Conservation (phyloP, 2,888 invertebrate species). For the Boloria selene region DNA sequence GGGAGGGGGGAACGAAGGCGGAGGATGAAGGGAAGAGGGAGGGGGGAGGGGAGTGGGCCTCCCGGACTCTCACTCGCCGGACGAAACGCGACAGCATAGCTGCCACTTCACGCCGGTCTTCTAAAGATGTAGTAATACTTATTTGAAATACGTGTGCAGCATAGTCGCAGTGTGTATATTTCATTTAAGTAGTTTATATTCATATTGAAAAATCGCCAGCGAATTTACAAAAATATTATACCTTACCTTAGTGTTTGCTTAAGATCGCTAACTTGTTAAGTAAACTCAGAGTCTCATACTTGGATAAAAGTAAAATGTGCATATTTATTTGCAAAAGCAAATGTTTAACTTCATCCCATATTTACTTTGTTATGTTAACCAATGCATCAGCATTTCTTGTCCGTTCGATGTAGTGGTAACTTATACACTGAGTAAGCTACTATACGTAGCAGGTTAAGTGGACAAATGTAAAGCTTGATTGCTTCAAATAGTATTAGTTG, state of each 20-base stretch:
- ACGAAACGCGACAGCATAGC: no score
- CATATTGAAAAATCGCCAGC: constrained; percentile 3
- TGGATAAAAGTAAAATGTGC: constrained; percentile 12
- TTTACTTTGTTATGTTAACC: constrained; percentile 19
- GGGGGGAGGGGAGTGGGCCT: no score
- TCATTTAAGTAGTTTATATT: neutral
- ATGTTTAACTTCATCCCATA: constrained; percentile 4
- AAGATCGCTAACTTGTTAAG: constrained; percentile 13
- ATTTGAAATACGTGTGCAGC: no score
- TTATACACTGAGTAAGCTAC: neutral
- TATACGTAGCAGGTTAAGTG: no score
- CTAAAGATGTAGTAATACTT: no score
- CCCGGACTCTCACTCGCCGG: no score
- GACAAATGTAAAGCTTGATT: no score
- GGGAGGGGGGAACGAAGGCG: no score
- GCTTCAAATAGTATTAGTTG: no score
- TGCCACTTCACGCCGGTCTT: no score
- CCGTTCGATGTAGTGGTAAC: neutral
- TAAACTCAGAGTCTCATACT: constrained; percentile 3
- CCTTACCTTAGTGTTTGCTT: neutral
- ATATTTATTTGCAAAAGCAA: constrained; percentile 3
- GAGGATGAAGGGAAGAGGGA: no score
- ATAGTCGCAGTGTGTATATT: no score
- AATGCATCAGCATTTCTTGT: constrained; percentile 8
- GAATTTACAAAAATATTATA: constrained; percentile 5